Base-by-base conservation (phyloP, 1,140 invertebrate species). In the Melitaea cinxia region DNA sequence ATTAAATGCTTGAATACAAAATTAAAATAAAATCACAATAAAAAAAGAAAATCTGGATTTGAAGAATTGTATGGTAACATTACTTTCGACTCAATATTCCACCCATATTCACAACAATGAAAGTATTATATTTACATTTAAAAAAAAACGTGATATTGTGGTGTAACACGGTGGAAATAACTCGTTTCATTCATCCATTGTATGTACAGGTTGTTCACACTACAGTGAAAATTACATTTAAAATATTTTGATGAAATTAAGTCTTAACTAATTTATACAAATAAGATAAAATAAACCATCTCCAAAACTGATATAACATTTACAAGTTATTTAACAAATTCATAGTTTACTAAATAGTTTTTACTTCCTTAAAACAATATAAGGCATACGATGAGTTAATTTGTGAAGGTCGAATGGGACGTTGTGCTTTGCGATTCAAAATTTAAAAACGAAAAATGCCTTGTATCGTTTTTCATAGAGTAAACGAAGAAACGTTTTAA, bases 281-380 rank as follows among this genome's bases (percentile, higher is more conserved):
- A 47, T 65, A 61, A 62, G 37, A 65, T 68, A 70, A 55, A 55
- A 56, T 61, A 66, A 59, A 64, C 66, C 68, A 73, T 73, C 24
- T 68, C 55, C 64, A 50, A 68, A 68, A 72, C 66, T 54, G 52
- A 63, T 64, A 71, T 60, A 68, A 52, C 68, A 73, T 72, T 58
- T 72, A 56, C 61, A 69, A 66, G 60, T 61, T 47, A 65, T 68
- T 75, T 70, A 76, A 78, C 76, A 79, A n/a, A 73, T 77, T 67
- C 42, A 56, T 79, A 81, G 69, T 76, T 63, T 72, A 71, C 60
- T 67, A 55, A 77, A 75, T 79, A 65, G 59, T 81, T 80, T 85
- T 85, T 85, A 75, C n/a, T n/a, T 84, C 81, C 78, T 85, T 79
- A 80, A 82, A 73, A 75, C 78, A 74, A 75, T 79, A 75, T 77